Evolutionary conservation across 64 coral and sea anemone genomes (phyloP).

Genomic region (Montipora foliosa): DNA sequence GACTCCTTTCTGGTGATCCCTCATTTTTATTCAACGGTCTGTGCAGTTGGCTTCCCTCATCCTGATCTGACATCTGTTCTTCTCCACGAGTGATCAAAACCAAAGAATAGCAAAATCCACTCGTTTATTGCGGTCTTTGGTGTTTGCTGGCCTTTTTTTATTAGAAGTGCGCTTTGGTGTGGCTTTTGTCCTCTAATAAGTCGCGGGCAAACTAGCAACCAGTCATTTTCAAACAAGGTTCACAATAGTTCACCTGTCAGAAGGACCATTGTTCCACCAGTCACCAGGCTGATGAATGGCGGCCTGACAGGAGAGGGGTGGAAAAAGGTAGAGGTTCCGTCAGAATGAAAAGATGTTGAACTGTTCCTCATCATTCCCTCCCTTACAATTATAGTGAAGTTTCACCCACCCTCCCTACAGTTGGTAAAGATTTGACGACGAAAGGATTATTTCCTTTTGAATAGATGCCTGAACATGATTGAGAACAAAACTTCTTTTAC

Average conservation of each 20-base stretch:
- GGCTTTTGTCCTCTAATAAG: not conserved
- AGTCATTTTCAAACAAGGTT: not conserved
- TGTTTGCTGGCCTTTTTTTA: not conserved
- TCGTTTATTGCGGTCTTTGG: not conserved
- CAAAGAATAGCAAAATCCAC: not conserved
- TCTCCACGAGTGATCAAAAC: not conserved
- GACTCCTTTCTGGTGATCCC: not conserved
- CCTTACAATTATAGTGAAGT: too few relatives aligned
- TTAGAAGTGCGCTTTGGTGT: not conserved
- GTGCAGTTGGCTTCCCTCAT: not conserved
- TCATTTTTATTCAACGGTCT: not conserved
- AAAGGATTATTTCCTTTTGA: too few relatives aligned
- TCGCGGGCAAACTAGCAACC: not conserved
- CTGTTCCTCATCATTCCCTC: too few relatives aligned
- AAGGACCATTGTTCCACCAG: not conserved
- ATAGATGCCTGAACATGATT: too few relatives aligned
- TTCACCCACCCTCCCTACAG: too few relatives aligned
- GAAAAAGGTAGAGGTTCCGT: too few relatives aligned
- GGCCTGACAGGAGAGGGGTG: too few relatives aligned
- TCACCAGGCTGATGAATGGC: too few relatives aligned
- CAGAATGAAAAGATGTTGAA: too few relatives aligned
- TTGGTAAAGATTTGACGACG: too few relatives aligned
- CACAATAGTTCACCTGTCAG: not conserved
- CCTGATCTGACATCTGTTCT: not conserved
- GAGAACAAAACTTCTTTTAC: too few relatives aligned